Conservation (phyloP, 2,888 invertebrate genomes). For the Antheraea yamamai region DNA sequence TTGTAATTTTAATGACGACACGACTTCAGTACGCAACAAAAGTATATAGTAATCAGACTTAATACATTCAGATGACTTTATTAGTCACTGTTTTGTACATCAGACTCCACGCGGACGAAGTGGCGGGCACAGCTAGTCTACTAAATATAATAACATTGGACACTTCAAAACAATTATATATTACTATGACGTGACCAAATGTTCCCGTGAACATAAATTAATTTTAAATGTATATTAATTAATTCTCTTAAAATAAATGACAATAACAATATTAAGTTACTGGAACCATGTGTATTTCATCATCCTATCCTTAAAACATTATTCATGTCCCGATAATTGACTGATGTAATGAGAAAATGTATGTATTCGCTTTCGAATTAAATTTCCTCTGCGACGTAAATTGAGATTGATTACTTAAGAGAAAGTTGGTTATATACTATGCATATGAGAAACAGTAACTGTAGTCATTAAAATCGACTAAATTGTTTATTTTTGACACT, state of each 20-base stretch:
- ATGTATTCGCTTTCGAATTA: not conserved
- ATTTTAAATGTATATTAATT: not conserved
- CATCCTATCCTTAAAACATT: not conserved
- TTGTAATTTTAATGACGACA: too few species aligned
- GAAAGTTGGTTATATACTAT: not conserved
- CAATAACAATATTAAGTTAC: not conserved
- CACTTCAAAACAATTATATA: too few species aligned
- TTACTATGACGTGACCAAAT: too few species aligned
- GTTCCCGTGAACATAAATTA: not conserved
- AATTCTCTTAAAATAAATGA: too few species aligned
- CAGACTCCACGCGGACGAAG: too few species aligned
- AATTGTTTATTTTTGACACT: not conserved
- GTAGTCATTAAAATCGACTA: not conserved
- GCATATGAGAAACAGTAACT: not conserved
- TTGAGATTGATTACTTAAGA: not conserved
- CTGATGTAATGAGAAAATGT: not conserved
- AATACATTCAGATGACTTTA: too few species aligned
- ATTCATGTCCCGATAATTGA: constrained; percentile 6
- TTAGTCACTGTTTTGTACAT: too few species aligned
- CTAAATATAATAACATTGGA: too few species aligned
- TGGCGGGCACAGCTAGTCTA: too few species aligned
- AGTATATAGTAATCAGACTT: too few species aligned
- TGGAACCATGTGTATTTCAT: not conserved
- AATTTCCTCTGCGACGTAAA: constrained; percentile 4
- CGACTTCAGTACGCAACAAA: too few species aligned